Evolutionary conservation across 2,797 vertebrate species (phyloP), one percentile per base, ranked within the genome.

Genomic region (Clarias laeviceps): DNA sequence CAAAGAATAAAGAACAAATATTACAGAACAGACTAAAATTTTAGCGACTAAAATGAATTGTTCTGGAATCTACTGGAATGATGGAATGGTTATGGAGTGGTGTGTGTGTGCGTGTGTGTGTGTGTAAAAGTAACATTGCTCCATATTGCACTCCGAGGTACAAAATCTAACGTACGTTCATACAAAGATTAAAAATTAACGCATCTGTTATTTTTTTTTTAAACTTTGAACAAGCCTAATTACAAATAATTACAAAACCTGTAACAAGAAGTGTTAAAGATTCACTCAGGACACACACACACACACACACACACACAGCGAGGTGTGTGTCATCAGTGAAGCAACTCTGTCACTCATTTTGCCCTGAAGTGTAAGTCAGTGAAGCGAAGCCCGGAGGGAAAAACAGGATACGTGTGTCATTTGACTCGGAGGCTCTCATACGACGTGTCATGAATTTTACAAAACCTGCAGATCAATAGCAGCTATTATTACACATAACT

Each of bases 331-430:
- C 9, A 11, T 70, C 40, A n/a, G 2, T 73, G 70, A 50, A 5
- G 70, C 24, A 74, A 18, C 45, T 9, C 4, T 8, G 70, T 17
- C 5, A 18, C n/a, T 74, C 15, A 56, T 18, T 54, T 74, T 29
- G 45, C 45, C 72, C 29, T n/a, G 15, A 29, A 74, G 72, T 29
- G 45, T 54, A 54, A 29, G n/a, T 54, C 69, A 45, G 69, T 45
- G 45, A 73, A 29, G 40, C 12, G 70, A 73, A 45, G 40, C 34
- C 69, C 14, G 66, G 37, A 40, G 70, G 24, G 73, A 59, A 34
- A 59, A 90, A 91, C 89, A 86, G 91, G 80, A 87, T 85, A 72
- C 65, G 83, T 54, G 90, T 29, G 74, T n/a, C 77, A 9, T 37
- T 78, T 85, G 78, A 65, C 74, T 64, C 59, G 0, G 78, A 64